Percentiles rank a stretch among this genome's conserved stretches.
Evolutionary conservation across 2,797 vertebrate genomes (phyloP).

Genomic region (Gallinago nigripennis): DNA sequence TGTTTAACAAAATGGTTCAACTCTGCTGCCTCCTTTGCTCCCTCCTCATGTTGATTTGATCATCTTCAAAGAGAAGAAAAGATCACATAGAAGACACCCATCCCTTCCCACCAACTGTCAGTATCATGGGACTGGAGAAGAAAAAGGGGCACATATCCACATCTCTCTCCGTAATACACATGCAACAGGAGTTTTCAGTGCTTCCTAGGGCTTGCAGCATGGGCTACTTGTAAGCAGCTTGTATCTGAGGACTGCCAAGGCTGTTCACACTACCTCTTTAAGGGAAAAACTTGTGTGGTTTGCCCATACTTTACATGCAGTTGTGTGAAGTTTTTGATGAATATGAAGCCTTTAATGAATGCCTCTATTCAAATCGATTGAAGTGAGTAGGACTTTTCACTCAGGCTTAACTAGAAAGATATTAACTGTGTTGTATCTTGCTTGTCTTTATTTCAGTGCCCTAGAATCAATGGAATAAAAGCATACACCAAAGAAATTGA

Average conservation of each 20-base stretch:
- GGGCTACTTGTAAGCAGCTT: neutral
- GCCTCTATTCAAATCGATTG: neutral
- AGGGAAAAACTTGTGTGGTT: neutral
- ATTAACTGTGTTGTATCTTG: neutral
- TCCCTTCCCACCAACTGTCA: neutral
- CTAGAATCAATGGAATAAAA: slow-evolving; percentile 87
- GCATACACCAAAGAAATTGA: slow-evolving; percentile 86
- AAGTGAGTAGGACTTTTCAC: neutral
- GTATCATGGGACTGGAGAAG: neutral
- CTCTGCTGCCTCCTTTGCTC: neutral
- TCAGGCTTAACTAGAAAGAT: neutral
- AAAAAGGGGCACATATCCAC: neutral
- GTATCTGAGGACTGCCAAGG: neutral
- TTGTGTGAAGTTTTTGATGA: neutral
- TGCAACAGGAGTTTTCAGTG: neutral
- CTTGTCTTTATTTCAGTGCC: slow-evolving; percentile 81
- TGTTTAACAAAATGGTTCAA: neutral
- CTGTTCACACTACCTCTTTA: neutral
- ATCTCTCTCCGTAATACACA: neutral
- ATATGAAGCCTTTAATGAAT: neutral
- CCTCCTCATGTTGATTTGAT: neutral
- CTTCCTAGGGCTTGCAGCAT: neutral
- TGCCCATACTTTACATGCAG: neutral
- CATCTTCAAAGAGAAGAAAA: accelerated
- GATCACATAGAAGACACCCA: neutral